Evolutionary conservation across 2,797 vertebrate genomes (phyloP), one percentile per base, ranked within the genome.

Genomic region (Hydrocynus forskahlii): DNA sequence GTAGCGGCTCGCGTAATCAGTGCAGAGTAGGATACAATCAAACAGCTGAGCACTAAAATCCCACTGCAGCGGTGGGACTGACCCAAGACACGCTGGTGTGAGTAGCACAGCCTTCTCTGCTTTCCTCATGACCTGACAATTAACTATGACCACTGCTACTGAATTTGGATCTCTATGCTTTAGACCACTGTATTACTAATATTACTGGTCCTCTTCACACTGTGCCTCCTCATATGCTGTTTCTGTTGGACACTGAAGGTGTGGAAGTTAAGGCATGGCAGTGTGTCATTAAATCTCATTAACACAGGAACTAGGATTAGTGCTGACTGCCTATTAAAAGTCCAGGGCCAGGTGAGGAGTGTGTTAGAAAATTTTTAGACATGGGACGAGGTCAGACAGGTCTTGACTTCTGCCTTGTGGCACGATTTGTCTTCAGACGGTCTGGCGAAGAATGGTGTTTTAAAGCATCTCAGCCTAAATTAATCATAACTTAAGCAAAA

Each of bases 71-170:
- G 40, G 71, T 13, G 52, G 71, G 21, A 59, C 52, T 29, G 35
- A 7, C 35, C 17, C 52, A 19, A 59, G 71, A 43, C 71, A 35
- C 71, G 35, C 52, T 43, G 25, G 17, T 43, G 71, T 74, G 71
- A 74, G 71, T 74, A 74, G 35, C n/a, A 57, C 29, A 59, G 54
- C 52, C 54, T 54, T 73, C 68, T 72, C 69, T 54, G 43, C 3
- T 55, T 55, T 72, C 7, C 48, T 38, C 17, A 55, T 10, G 14
- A 1, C 16, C 48, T 35, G 23, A 23, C 43, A 3, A 13, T 13
- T 48, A 45, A n/a, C 67, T 70, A 1, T 25, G 17, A 48, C 23
- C 67, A 70, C 7, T 48, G 45, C 45, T 68, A 14, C 48, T 21
- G 9, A 21, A 12, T 60, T 23, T 60, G 57, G 21, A 57, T 29